Percentiles rank a stretch among this genome's conserved stretches.
Conservation (phyloP, 2,888 invertebrate species). For the Andrena minutula region DNA sequence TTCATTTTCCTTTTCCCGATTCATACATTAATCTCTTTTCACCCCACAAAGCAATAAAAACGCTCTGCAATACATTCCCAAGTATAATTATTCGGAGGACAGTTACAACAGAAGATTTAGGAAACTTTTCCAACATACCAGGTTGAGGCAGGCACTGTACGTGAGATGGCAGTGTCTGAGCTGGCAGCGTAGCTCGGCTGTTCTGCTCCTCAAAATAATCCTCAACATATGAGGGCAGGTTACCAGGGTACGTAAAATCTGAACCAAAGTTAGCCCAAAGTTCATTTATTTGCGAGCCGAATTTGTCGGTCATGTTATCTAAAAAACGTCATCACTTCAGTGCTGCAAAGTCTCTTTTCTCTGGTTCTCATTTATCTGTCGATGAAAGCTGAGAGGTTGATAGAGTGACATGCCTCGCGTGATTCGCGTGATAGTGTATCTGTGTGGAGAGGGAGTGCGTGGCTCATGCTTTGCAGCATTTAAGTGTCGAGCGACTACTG, state of each 20-base stretch:
- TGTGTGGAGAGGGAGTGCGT: not conserved
- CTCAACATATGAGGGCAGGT: slow-evolving; percentile 90
- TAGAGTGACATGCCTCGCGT: slow-evolving; percentile 7
- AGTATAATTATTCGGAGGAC: too few relatives aligned
- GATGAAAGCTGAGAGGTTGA: slow-evolving; percentile 5
- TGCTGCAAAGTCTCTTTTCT: slow-evolving; percentile 58
- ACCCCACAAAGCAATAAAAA: too few relatives aligned
- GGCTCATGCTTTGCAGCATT: slow-evolving; percentile 59
- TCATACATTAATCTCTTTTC: too few relatives aligned
- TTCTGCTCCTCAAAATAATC: slow-evolving; percentile 90
- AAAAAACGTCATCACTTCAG: slow-evolving; percentile 77
- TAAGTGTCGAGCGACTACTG: slow-evolving; percentile 49
- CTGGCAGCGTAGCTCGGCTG: slow-evolving; percentile 78
- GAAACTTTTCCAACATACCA: slow-evolving; percentile 85
- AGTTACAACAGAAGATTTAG: not conserved
- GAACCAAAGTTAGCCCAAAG: slow-evolving; percentile 90
- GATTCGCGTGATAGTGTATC: not conserved
- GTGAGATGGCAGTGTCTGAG: slow-evolving; percentile 65
- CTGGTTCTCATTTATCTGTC: not conserved
- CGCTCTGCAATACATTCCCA: too few relatives aligned
- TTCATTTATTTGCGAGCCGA: slow-evolving; percentile 90
- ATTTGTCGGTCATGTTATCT: slow-evolving; percentile 91
- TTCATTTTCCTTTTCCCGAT: too few relatives aligned
- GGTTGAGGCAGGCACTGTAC: slow-evolving; percentile 93
- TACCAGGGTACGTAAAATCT: slow-evolving; percentile 90